Conservation (phyloP, 1,140 invertebrate species). For the Zeugodacus cucurbitae region DNA sequence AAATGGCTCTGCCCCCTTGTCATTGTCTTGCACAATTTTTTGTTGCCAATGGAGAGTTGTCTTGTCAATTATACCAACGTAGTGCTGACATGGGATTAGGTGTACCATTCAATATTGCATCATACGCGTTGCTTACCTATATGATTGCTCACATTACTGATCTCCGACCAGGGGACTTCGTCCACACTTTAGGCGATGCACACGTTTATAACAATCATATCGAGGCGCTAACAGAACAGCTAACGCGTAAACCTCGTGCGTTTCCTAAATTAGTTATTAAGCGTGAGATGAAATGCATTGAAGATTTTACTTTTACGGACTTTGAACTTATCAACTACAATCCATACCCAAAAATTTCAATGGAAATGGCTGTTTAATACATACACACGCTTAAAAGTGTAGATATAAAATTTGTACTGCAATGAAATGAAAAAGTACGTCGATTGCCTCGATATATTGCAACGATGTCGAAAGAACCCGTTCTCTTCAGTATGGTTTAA, state of each 20-base stretch:
- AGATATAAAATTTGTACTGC: not conserved
- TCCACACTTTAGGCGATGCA: constrained; percentile 96
- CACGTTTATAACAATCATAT: constrained; percentile 97
- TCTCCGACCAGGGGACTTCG: constrained; percentile 93
- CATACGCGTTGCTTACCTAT: constrained; percentile 92
- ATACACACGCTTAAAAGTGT: not conserved
- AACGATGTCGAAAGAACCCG: no score
- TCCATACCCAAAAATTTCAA: constrained; percentile 90
- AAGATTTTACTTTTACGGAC: constrained; percentile 91
- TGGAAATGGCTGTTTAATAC: constrained; percentile 94
- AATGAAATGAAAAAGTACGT: no score
- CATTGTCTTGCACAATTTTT: constrained; percentile 97
- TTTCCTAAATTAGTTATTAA: constrained; percentile 87
- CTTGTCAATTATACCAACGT: constrained; percentile 95
- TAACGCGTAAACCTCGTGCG: constrained; percentile 80
- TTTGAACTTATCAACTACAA: constrained; percentile 90
- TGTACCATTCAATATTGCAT: constrained; percentile 99
- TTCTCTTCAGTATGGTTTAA: no score
- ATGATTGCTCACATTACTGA: constrained; percentile 97
- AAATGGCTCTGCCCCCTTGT: constrained; percentile 98
- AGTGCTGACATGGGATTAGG: constrained; percentile 98
- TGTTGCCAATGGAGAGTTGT: constrained; percentile 84
- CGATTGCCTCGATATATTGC: no score
- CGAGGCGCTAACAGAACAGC: constrained; percentile 84
- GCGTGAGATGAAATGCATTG: constrained; percentile 79